phyloP scores from a whole-genome alignment of 2,113 vertebrate genomes.

The Clupea harengus region DNA sequence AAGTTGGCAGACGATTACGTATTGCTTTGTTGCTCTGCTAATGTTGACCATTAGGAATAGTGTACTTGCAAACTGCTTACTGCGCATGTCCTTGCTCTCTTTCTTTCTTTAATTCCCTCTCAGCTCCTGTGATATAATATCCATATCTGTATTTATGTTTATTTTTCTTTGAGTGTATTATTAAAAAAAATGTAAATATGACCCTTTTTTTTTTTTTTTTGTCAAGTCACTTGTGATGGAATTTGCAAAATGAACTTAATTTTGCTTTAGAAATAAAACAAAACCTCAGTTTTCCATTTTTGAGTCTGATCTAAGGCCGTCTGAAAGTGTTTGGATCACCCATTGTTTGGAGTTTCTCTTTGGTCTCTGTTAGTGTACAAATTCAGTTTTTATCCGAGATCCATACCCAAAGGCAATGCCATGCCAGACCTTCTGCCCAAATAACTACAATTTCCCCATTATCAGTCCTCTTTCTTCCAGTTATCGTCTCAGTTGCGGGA shows the following conservation, averaged over 20 bases:
- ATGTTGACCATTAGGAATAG: conserved; percentile 45
- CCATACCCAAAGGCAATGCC: too few species aligned
- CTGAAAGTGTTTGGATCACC: neutral
- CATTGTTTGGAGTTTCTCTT: neutral
- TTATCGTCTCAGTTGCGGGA: too few species aligned
- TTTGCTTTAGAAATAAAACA: conserved; percentile 79
- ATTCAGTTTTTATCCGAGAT: too few species aligned
- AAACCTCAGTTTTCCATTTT: conserved; percentile 48
- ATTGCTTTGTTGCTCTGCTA: conserved; percentile 33
- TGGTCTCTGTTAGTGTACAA: neutral
- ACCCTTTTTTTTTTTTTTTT: conserved; percentile 68
- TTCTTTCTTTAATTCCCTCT: conserved; percentile 43
- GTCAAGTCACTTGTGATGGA: conserved; percentile 86
- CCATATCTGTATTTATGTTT: conserved; percentile 83
- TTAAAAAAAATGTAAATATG: conserved; percentile 86
- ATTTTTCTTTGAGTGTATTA: conserved; percentile 76
- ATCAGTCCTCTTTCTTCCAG: neutral
- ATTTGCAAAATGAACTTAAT: conserved; percentile 86
- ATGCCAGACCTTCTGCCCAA: too few species aligned
- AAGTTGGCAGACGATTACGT: conserved; percentile 49
- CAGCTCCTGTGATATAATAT: conserved; percentile 76
- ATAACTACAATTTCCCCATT: neutral
- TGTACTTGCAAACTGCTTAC: conserved; percentile 69
- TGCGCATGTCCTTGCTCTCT: conserved; percentile 70
- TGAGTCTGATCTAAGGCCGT: neutral